Conservation (phyloP, 2,113 vertebrate species). For the Neolamprologus fasciatus region DNA sequence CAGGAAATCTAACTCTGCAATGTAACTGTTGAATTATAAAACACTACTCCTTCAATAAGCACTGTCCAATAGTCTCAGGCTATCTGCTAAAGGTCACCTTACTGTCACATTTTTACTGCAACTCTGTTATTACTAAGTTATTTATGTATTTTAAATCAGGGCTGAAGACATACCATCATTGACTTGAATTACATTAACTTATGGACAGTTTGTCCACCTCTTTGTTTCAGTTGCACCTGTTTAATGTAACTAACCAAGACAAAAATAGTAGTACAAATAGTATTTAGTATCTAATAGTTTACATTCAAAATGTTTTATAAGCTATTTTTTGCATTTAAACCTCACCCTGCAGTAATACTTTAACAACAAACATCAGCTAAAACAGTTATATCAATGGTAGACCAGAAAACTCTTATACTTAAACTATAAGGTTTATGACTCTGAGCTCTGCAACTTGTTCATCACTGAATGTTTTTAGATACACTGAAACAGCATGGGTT, state of each 20-base stretch:
- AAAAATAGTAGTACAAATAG: not conserved
- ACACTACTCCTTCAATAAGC: not conserved
- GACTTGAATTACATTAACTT: not conserved
- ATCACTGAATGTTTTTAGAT: not conserved
- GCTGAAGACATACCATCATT: not conserved
- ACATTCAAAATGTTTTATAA: not conserved
- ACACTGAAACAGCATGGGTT: not conserved
- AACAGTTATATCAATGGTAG: not conserved
- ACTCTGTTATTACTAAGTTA: not conserved
- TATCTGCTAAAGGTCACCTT: not conserved
- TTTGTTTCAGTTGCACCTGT: not conserved
- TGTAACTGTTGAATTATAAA: not conserved
- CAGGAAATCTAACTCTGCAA: not conserved
- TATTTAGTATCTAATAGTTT: not conserved
- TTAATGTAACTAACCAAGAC: not conserved
- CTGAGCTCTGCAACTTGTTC: not conserved
- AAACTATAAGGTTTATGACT: not conserved
- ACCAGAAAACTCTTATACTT: not conserved
- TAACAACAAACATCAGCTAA: not conserved
- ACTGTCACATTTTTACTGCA: not conserved
- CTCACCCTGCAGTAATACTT: not conserved
- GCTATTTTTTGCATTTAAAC: not conserved
- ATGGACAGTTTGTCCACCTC: not conserved
- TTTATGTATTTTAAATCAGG: not conserved
- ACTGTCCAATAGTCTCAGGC: not conserved